Base-by-base conservation (phyloP, 2,888 invertebrate genomes). In the Polydrusus cervinus region DNA sequence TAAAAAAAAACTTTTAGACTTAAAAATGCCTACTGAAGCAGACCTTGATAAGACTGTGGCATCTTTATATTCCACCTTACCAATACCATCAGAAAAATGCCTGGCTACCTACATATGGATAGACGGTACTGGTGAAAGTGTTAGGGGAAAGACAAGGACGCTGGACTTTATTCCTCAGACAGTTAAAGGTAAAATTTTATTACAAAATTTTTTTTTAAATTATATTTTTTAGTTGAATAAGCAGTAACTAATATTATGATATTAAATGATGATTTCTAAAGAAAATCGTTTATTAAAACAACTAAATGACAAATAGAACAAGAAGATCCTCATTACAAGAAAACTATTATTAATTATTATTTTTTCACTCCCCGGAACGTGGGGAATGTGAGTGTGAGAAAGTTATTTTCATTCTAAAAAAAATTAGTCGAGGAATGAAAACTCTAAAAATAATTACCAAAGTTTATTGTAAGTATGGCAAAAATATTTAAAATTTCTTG, bases 81-180 rank as follows among this genome's bases (percentile, higher is more conserved):
- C 95, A 0, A 89, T 95, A 75, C 94, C 95, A 10, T 92, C 92
- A 18, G 92, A 94, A 82, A 91, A 91, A 85, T 90, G 95, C 70
- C 93, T 95, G 85, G 96, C 95, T 51, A 96, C 95, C 67, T 98
- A 98, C 87, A 90, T 97, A 70, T 98, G 97, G 97, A 96, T 98
- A 82, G 97, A 98, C 85, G 97, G 97, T 30, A 93, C 95, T 16
- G 97, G 96, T 18, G 96, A 97, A 86, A 91, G 93, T 83, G 84
- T 97, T 67, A 90, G 97, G 76, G 93, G 94, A 88, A 97, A 97
- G 87, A 96, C 96, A 78, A 91, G 95, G 79, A 97, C 97, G 0
- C 86, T 97, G 77, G 93, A 93, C 85, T 95, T 93, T 83, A 90
- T 95, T 79, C 97, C 97, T 1, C 91, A 90, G 79, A 88, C 89